Evolutionary conservation across 2,113 vertebrate species (phyloP), one percentile per base, ranked within the genome.

Genomic region (Tychaedon coryphoeus): DNA sequence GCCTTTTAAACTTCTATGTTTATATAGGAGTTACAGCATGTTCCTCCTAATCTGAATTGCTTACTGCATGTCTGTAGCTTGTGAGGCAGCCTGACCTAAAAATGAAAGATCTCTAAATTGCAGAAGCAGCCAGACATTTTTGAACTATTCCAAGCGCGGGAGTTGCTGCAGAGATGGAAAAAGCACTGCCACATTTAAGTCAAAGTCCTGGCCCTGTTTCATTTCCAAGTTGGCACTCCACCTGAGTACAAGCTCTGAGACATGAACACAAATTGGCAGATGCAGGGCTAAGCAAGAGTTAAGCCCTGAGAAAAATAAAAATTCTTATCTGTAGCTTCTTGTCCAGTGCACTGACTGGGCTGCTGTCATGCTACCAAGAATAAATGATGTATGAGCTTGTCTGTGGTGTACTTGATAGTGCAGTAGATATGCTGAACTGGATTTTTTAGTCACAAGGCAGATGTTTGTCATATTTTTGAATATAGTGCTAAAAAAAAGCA

Each of bases 91-190:
- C 58, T 96, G 82, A 93, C 77, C 74, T 87, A 77, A 88, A 95
- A 95, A 93, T 74, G 75, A 86, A 79, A 86, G 34, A 73, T 91
- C 51, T 94, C 64, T 80, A 60, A 93, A 88, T 23, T 96, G 51
- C 43, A 85, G 91, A 83, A 89, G 66, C 80, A 86, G 74, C 12
- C 71, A 79, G 94, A 48, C 45, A 80, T 92, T 95, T 96, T 95
- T 93, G 56, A 96, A 95, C 74, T 77, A n/a, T 88, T 95, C 62
- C 38, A 92, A 86, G 92, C 25, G 71, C 79, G 51, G 87, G 94
- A 90, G 53, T 34, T 93, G 72, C 66, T 94, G 81, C 75, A 96
- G 72, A 54, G 57, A 28, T 24, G n/a, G 61, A 45, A 87, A 91
- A 88, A 73, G 5, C 54, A 81, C 14, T 72, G 48, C 11, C 53